Evolutionary conservation across 92 coral and sea anemone genomes (phyloP).

Genomic region (Hydrozoanthus gracilis): DNA sequence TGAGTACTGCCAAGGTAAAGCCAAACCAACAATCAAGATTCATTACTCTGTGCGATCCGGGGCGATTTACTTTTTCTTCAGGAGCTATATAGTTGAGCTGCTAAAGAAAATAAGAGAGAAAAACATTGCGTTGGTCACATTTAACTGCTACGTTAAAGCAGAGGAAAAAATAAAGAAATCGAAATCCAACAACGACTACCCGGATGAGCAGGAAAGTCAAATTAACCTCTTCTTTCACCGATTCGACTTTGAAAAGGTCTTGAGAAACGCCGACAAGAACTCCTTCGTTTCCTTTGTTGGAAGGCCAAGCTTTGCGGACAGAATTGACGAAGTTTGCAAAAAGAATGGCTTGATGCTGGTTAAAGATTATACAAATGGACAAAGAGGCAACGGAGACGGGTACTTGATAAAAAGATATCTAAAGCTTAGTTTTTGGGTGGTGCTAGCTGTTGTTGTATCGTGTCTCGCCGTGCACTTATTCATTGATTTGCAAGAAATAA

Average conservation of each 20-base stretch:
- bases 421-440: constrained; percentile 49
- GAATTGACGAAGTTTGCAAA: constrained; percentile 44
- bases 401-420: constrained; percentile 42
- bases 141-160: constrained; percentile 49
- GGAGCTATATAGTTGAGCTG: constrained; percentile 33
- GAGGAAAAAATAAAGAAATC: not conserved
- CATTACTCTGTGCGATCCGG: constrained; percentile 63
- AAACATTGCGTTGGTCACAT: constrained; percentile 26
- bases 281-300: constrained; percentile 57
- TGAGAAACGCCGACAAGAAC: constrained; percentile 44
- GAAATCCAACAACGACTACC: not conserved
- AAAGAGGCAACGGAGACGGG: constrained; percentile 48
- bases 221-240: constrained; percentile 53
- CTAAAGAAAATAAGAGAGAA: constrained; percentile 46
- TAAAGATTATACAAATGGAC: constrained; percentile 60
- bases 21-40: constrained; percentile 38
- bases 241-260: constrained; percentile 50
- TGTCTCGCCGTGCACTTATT: constrained; percentile 29
- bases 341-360: constrained; percentile 40
- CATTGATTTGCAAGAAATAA: constrained; percentile 51
- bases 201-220: constrained; percentile 13
- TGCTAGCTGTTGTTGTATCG: constrained; percentile 8
- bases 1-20: not conserved
- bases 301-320: constrained; percentile 54
- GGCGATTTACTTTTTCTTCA: constrained; percentile 48